phyloP scores from a whole-genome alignment of 2,888 invertebrate genomes.

The Perithous albicinctus region DNA sequence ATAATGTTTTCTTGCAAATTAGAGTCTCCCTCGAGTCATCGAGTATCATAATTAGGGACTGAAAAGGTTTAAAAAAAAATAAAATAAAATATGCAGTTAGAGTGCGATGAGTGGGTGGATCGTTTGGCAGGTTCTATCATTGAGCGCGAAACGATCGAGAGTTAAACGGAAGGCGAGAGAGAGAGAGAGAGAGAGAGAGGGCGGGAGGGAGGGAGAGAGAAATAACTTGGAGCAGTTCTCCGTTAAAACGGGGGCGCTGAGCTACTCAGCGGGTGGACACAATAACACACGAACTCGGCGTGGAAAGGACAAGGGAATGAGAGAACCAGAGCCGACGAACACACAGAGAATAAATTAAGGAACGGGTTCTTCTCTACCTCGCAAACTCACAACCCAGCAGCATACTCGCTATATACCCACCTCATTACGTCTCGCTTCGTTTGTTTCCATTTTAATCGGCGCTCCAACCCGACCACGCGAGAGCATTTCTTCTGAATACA shows the following conservation, averaged over 20 bases:
- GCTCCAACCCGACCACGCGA: conserved; percentile 25
- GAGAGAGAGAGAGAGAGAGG: no score
- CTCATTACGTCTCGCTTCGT: conserved; percentile 81
- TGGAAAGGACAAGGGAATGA: conserved; percentile 41
- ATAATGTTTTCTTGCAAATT: conserved; percentile 49
- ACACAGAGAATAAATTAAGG: conserved; percentile 81
- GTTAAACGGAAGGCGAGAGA: conserved; percentile 42
- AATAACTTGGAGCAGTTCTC: conserved; percentile 26
- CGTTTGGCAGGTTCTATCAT: conserved; percentile 37
- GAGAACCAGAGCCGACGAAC: conserved; percentile 58
- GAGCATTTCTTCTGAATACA: conserved; percentile 27
- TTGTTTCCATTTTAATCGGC: conserved; percentile 82
- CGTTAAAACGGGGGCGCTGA: conserved; percentile 31
- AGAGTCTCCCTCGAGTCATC: conserved; percentile 37
- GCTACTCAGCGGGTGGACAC: conserved; percentile 57
- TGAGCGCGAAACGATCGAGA: conserved; percentile 49
- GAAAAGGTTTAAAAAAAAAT: conserved; percentile 18
- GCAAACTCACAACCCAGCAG: conserved; percentile 43
- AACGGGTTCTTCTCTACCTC: conserved; percentile 80
- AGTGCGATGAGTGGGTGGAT: conserved; percentile 52
- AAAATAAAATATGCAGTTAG: conserved; percentile 17
- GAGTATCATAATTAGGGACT: conserved; percentile 57
- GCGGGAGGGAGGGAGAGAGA: no score
- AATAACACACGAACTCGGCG: conserved; percentile 37
- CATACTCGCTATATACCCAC: conserved; percentile 51